Conservation (phyloP, 2,797 vertebrate species). For the Hylomyscus alleni region DNA sequence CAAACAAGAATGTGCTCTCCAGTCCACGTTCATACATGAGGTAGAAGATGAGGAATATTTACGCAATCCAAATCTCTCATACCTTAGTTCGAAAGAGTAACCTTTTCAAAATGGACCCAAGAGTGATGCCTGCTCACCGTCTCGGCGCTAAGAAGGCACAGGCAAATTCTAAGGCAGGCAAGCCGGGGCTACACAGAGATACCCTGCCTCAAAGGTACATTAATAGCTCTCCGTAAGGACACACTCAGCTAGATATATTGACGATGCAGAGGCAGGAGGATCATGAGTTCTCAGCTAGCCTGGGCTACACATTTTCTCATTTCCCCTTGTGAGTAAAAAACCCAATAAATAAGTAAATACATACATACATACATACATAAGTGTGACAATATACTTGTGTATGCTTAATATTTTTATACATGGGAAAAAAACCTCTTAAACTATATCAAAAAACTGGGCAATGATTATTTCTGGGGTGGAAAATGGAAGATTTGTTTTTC, state of each 20-base stretch:
- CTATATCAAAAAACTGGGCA: background rate
- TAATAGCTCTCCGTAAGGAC: background rate
- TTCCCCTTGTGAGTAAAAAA: background rate
- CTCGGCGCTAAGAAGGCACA: background rate
- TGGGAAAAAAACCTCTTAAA: constrained; percentile 2
- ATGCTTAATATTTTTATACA: background rate
- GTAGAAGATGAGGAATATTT: background rate
- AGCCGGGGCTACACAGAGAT: background rate
- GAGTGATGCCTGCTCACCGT: too few species aligned
- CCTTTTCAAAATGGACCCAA: background rate
- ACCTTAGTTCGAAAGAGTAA: constrained; percentile 43
- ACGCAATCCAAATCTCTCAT: background rate
- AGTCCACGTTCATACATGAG: background rate
- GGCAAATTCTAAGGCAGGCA: background rate
- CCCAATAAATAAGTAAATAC: background rate
- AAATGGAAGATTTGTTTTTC: background rate
- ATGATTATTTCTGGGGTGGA: constrained; percentile 16
- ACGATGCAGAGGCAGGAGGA: background rate
- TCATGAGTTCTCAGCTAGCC: background rate
- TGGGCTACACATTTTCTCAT: background rate
- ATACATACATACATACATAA: background rate
- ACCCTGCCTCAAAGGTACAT: background rate
- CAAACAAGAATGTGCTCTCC: background rate
- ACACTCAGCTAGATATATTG: background rate
- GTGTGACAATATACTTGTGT: background rate